These are phyloP conservation scores for Ophion slaviceki DNA, from an alignment of 2,888 invertebrate genomes.

Conservation along the genomic window DNA sequence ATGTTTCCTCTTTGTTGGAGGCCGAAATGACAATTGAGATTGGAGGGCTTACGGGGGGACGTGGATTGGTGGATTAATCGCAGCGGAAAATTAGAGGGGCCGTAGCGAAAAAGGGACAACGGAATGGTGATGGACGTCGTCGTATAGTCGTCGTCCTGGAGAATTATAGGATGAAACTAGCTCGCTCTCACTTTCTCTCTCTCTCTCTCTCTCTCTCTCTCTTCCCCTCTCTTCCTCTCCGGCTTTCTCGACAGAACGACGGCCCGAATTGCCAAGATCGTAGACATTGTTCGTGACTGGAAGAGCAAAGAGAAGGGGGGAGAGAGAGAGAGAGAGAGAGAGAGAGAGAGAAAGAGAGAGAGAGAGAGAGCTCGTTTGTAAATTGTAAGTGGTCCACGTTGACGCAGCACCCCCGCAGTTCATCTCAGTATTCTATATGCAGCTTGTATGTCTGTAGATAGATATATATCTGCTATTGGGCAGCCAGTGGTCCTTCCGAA, in stretches of 20 bases:
- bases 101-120: slow-evolving; percentile 29
- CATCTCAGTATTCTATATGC: too few relatives aligned
- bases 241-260: slow-evolving; percentile 15
- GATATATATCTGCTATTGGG: not conserved
- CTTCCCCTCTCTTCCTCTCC: too few relatives aligned
- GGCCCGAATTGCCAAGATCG: slow-evolving; percentile 60
- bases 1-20: slow-evolving; percentile 11
- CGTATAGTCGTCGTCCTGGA: slow-evolving; percentile 18
- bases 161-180: slow-evolving; percentile 63
- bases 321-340: not conserved
- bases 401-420: slow-evolving; percentile 60
- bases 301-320: not conserved
- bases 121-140: slow-evolving; percentile 24
- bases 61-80: slow-evolving; percentile 44
- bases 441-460: too few relatives aligned
- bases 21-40: slow-evolving; percentile 52
- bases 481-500: slow-evolving; percentile 6
- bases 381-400: slow-evolving; percentile 51
- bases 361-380: slow-evolving; percentile 45
- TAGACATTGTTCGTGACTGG: slow-evolving; percentile 54
- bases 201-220: not conserved
- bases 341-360: slow-evolving; percentile 35
- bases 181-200: slow-evolving; percentile 17
- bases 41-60: slow-evolving; percentile 13
- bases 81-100: slow-evolving; percentile 56